Base-by-base conservation (phyloP, 2,113 vertebrate genomes). In the Chamaetylas fuelleborni region DNA sequence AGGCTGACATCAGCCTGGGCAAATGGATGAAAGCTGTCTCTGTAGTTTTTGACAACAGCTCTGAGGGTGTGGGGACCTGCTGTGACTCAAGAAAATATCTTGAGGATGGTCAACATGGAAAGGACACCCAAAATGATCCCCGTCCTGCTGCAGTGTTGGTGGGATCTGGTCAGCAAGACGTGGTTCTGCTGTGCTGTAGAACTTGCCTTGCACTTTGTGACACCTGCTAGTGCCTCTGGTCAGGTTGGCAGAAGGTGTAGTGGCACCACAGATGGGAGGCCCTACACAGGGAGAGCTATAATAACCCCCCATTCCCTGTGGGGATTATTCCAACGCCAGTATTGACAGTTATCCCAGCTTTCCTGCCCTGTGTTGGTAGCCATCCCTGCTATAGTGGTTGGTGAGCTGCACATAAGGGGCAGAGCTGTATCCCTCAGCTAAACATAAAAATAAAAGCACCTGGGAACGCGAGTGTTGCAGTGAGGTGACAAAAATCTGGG, bases 401-500 rank as follows among this genome's bases (percentile, higher is more conserved):
- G 40, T 36, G 42, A 81, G 1, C 47, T 4, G 15, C 29, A 26
- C 2, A 0, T 20, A 23, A 56, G 31, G 31, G 81, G 54, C 23
- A 43, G 47, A 76, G 12, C 16, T n/a, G 6, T 50, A 24, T 45
- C 54, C 54, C 25, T 70, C 6, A 0, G 65, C 38, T 81, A 56
- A 57, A 64, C 0, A 0, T 38, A 22, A 60, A 58, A 89, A 58
- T 24, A 22, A 19, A 78, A 71, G 23, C 29, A 11, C 0, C 0
- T 38, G 50, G 36, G 54, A 73, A 33, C 40, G n/a, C 7, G 36
- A 72, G 42, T 29, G 19, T 61, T 65, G 54, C 50, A 43, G 45
- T 38, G 76, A 93, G 45, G 50, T 88, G 76, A 83, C 19, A 66
- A 28, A 85, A 64, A 42, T 31, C n/a, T 50, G 79, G 16, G 12